Conservation (phyloP, 2,113 vertebrate species). For the Apaloderma vittatum region DNA sequence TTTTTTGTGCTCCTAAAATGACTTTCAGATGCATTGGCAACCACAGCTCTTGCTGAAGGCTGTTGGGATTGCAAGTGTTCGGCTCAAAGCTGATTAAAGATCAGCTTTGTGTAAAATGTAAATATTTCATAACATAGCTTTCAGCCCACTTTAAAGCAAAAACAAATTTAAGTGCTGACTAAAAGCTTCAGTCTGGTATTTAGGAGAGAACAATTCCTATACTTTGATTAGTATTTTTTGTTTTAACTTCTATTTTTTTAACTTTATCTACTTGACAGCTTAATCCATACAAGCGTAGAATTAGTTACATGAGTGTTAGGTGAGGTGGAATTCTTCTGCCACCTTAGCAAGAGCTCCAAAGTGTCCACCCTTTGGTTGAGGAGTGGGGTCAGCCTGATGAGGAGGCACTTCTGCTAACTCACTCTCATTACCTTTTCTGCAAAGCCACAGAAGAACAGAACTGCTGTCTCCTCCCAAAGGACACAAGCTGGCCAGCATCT, state of each 20-base stretch:
- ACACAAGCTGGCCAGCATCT: neutral
- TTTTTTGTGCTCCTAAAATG: neutral
- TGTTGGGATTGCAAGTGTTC: neutral
- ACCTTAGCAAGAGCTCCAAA: neutral
- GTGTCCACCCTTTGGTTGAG: neutral
- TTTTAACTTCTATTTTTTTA: neutral
- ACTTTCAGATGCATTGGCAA: slow-evolving; percentile 21
- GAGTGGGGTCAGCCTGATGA: neutral
- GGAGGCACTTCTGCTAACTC: rapidly evolving
- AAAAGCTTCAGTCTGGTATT: neutral
- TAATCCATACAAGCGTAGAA: neutral
- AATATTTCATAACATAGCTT: slow-evolving; percentile 23
- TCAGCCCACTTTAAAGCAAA: neutral
- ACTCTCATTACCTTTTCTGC: neutral
- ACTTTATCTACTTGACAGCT: neutral
- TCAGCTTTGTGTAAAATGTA: slow-evolving; percentile 1
- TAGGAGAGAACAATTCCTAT: neutral
- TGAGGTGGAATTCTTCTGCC: neutral
- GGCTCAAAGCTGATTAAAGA: slow-evolving; percentile 20
- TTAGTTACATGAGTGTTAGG: neutral
- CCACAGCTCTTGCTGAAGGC: neutral
- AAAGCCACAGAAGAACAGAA: neutral
- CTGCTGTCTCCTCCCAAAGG: neutral
- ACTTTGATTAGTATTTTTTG: neutral
- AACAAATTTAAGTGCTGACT: neutral